These are phyloP conservation scores for Hirundichthys speculiger DNA, from an alignment of 2,113 vertebrate species.

Conservation along the genomic window DNA sequence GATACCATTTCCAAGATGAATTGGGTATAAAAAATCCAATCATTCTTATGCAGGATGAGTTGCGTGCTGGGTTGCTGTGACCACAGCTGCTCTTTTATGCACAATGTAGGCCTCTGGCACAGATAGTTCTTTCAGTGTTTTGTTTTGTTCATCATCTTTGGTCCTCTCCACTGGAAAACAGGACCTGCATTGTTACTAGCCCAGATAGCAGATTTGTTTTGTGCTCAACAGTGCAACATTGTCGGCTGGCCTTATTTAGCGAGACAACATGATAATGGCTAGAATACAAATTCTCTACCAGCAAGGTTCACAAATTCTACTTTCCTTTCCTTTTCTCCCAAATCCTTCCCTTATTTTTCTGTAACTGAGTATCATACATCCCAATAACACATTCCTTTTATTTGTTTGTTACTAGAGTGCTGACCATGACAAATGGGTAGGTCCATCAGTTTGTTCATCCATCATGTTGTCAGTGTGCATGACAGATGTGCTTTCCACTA, in stretches of 20 bases:
- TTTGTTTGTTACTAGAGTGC: constrained; percentile 85
- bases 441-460: constrained; percentile 77
- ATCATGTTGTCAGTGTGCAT: constrained; percentile 78
- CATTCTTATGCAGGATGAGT: constrained; percentile 2
- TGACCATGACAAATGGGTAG: constrained; percentile 88
- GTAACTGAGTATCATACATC: constrained; percentile 47
- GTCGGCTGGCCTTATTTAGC: constrained; percentile 66
- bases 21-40: constrained; percentile 2
- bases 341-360: constrained; percentile 54
- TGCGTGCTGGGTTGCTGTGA: constrained; percentile 19
- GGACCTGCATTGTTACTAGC: constrained; percentile 59
- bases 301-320: constrained; percentile 55
- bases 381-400: constrained; percentile 69
- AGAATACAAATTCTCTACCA: constrained; percentile 60
- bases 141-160: constrained; percentile 14
- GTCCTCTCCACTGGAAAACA: constrained; percentile 29
- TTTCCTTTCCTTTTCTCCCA: constrained; percentile 37
- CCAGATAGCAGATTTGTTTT: constrained; percentile 62
- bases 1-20: constrained; percentile 8
- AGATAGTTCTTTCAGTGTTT: constrained; percentile 29
- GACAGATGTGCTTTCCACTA: constrained; percentile 56
- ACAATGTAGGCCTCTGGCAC: constrained; percentile 36
- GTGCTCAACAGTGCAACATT: constrained; percentile 49
- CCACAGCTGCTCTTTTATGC: constrained; percentile 32
- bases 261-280: constrained; percentile 60